Evolutionary conservation across 1,140 invertebrate species (phyloP), one percentile per base, ranked within the genome.

Genomic region (Nephila pilipes): DNA sequence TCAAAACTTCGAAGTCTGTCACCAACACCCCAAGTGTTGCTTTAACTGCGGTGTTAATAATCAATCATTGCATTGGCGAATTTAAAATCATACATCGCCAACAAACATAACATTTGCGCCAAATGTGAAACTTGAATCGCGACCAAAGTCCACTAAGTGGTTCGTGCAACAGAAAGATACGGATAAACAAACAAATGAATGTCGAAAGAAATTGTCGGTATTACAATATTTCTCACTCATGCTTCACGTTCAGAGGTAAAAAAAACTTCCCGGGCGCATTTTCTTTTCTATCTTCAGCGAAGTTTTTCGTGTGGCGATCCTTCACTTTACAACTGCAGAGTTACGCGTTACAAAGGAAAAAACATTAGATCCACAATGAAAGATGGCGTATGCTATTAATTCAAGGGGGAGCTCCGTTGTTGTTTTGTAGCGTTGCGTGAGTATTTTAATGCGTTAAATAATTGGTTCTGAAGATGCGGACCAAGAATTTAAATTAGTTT

Each of bases 401-500:
- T 83, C 54, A 25, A 29, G 54, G 46, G 81, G 81, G 29, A 83
- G n/a, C 79, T 46, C n/a, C 14, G 54, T 54, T 83, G 38, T 83
- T 63, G 25, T 38, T 36, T 60, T 87, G 32, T 87, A 22, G 32
- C 25, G 85, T 90, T 80, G 88, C 88, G 88, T 90, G 88, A 55
- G 75, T 38, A 38, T 80, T 57, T 90, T 90, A 90, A 90, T 90
- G 69, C 46, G 60, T 79, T 90, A 90, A 90, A 90, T 80, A 90
- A 80, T 83, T 83, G 81, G 81, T 83, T 55, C 81, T 83, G 81
- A 83, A 83, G 81, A 54, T 83, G 54, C 69, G 46, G 29, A 65
- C 29, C 16, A 90, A 80, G 88, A 90, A 80, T 90, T 90, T 90
- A 90, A 90, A 90, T 90, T 80, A 90, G 88, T 90, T 90, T 90